Evolutionary conservation across 35 echinoderm and acorn worm genomes (phyloP).

Genomic region (Antedon bifida): DNA sequence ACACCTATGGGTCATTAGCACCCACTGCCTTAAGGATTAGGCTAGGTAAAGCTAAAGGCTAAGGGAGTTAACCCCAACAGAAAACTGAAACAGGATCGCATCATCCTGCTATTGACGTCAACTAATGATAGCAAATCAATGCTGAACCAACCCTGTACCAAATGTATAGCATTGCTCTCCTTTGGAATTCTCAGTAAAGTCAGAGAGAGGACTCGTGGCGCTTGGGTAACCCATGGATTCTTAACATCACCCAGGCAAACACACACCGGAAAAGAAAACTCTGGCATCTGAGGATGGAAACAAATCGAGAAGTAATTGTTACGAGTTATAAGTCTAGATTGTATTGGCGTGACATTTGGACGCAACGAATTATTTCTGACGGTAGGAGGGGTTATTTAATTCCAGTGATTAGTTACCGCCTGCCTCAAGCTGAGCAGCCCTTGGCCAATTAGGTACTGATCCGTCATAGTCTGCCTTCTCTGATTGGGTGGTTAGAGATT

Average conservation of each 20-base stretch:
- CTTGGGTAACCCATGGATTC: neutral
- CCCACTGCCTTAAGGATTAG: no score
- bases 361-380: neutral
- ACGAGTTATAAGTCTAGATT: neutral
- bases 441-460: constrained; percentile 20
- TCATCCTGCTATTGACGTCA: neutral
- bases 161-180: neutral
- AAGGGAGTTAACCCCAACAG: no score
- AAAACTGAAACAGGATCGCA: no score
- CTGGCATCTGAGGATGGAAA: neutral
- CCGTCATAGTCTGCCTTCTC: constrained; percentile 1
- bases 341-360: no score
- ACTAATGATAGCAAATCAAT: neutral
- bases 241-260: neutral
- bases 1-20: no score
- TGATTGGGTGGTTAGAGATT: constrained; percentile 2
- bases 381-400: neutral
- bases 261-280: neutral
- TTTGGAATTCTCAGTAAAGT: neutral
- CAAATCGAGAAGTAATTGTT: neutral
- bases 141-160: neutral
- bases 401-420: constrained; percentile 17
- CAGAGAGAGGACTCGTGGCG: neutral
- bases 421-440: constrained; percentile 27
- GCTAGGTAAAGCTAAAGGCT: no score